Conservation (phyloP, 2,113 vertebrate genomes). For the Gambusia holbrooki region DNA sequence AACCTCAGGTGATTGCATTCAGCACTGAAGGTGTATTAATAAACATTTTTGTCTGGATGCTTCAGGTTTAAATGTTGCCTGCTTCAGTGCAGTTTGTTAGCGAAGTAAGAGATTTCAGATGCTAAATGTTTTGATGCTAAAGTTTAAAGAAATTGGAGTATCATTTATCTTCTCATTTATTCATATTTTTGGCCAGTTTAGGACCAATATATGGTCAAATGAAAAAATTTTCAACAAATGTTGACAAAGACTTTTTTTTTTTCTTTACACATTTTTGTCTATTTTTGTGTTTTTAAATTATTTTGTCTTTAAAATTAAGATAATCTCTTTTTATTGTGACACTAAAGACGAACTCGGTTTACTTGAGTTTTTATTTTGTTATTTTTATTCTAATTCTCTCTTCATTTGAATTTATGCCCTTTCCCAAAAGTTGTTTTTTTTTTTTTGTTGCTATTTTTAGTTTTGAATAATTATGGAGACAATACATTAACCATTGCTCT, state of each 20-base stretch:
- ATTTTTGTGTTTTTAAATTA: neutral
- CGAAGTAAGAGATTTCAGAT: neutral
- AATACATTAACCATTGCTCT: neutral
- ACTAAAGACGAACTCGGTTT: neutral
- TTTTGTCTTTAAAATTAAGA: neutral
- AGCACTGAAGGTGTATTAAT: slow-evolving; percentile 50
- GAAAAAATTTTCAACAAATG: neutral
- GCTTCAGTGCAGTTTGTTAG: too few relatives aligned
- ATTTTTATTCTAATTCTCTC: neutral
- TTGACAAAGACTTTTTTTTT: neutral
- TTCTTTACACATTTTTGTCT: neutral
- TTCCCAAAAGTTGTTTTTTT: neutral
- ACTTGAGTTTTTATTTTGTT: neutral
- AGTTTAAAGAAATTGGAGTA: neutral
- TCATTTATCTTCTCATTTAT: neutral
- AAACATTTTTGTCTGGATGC: slow-evolving; percentile 41
- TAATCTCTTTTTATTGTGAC: neutral
- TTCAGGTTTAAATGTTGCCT: neutral
- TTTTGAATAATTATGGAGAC: neutral
- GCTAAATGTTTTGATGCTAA: neutral
- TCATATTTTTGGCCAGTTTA: neutral
- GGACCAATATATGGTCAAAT: neutral
- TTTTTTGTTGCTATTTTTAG: neutral
- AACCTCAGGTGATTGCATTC: slow-evolving; percentile 60
- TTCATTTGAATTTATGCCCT: neutral